Evolutionary conservation across 2,113 vertebrate genomes (phyloP).

Genomic region (Acrocephalus kingi): DNA sequence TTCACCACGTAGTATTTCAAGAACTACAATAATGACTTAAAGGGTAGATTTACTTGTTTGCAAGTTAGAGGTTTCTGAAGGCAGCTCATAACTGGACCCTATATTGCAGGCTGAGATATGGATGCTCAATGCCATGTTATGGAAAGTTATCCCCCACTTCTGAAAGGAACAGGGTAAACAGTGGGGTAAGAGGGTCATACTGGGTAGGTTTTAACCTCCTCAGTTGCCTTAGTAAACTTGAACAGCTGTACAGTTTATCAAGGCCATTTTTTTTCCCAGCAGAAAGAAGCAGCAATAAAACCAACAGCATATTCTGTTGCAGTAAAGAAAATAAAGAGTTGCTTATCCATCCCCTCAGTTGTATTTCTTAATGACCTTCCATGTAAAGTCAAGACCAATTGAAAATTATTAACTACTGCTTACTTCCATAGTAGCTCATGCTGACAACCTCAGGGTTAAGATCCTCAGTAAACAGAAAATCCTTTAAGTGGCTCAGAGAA

Average conservation of each 20-base stretch:
- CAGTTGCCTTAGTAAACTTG: neutral
- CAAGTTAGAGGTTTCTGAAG: neutral
- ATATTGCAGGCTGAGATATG: neutral
- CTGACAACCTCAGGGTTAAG: constrained; percentile 45
- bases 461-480: constrained; percentile 62
- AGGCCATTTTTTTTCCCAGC: constrained; percentile 49
- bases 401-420: neutral
- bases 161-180: neutral
- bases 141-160: neutral
- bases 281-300: constrained; percentile 63
- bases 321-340: neutral
- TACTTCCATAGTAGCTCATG: constrained; percentile 48
- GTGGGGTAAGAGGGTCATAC: neutral
- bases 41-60: neutral
- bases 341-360: neutral
- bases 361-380: neutral
- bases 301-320: constrained; percentile 49
- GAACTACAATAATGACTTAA: neutral
- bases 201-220: neutral
- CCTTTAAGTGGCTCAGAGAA: constrained; percentile 43
- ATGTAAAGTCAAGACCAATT: neutral
- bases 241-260: neutral
- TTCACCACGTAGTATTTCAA: neutral
- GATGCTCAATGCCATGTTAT: neutral
- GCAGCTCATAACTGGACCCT: neutral